These are phyloP conservation scores for Centropyge bicolor DNA, from an alignment of 2,797 vertebrate species.

Conservation along the genomic window DNA sequence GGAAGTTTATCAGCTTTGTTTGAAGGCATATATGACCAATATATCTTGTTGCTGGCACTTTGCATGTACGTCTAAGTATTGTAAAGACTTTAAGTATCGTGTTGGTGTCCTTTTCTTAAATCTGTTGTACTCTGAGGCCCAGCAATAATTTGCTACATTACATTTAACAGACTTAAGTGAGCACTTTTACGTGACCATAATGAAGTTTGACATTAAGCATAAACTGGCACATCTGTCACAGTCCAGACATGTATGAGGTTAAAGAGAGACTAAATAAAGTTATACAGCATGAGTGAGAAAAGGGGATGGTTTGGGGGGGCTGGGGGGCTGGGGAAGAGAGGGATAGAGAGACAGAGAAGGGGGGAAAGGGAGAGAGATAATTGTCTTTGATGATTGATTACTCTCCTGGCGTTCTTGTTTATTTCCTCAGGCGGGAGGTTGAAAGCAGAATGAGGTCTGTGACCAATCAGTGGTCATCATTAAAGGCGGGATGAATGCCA, in stretches of 20 bases:
- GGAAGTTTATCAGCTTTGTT: not conserved
- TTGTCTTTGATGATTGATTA: constrained; percentile 74
- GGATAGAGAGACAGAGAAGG: not conserved
- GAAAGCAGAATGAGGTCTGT: constrained; percentile 66
- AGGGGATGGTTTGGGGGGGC: not conserved
- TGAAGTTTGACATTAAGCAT: constrained; percentile 66
- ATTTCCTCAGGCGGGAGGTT: constrained; percentile 70
- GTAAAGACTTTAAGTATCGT: not conserved
- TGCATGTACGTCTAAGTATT: not conserved
- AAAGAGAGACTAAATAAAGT: constrained; percentile 45
- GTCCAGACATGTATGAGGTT: constrained; percentile 52
- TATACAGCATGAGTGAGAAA: constrained; percentile 24
- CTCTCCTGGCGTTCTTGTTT: constrained; percentile 69
- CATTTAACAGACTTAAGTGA: constrained; percentile 27
- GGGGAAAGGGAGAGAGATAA: constrained; percentile 43
- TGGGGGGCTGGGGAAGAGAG: not conserved
- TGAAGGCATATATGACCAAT: not conserved
- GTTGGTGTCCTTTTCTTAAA: constrained; percentile 1
- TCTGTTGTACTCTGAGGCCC: not conserved
- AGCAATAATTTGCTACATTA: constrained; percentile 21
- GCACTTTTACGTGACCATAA: constrained; percentile 50
- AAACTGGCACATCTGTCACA: constrained; percentile 63
- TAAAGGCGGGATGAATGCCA: constrained; percentile 59
- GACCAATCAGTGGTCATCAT: constrained; percentile 75
- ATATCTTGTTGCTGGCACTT: not conserved